Conservation (phyloP, 1,140 invertebrate genomes). For the Tribolium castaneum region DNA sequence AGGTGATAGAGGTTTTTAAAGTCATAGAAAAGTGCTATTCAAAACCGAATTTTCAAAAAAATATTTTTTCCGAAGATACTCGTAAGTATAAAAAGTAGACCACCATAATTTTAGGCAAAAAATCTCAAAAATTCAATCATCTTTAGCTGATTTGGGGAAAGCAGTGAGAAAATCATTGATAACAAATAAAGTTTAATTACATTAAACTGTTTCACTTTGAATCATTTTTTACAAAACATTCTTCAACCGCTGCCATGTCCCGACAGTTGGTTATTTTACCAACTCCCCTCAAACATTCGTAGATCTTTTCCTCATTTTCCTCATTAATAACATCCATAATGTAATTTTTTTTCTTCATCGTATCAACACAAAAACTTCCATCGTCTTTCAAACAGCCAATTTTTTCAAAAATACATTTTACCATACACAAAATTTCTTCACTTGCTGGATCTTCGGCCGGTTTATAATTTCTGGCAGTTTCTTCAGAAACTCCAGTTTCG, state of each 20-base stretch:
- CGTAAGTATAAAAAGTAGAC: too few species aligned
- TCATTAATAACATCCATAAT: not conserved
- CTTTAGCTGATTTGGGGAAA: too few species aligned
- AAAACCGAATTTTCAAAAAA: too few species aligned
- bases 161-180: too few species aligned
- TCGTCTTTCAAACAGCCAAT: not conserved
- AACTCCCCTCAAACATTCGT: not conserved
- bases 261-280: not conserved
- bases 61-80: too few species aligned
- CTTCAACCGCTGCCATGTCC: not conserved
- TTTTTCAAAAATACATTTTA: conserved; percentile 1
- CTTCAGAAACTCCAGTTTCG: not conserved
- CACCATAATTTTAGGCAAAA: too few species aligned
- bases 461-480: not conserved
- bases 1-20: too few species aligned
- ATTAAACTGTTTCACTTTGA: not conserved
- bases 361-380: not conserved
- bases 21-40: too few species aligned
- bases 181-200: too few species aligned
- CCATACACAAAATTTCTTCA: conserved; percentile 1
- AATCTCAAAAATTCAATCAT: too few species aligned
- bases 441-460: not conserved
- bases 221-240: not conserved
- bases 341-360: not conserved
- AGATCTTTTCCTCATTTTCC: not conserved